Conservation (phyloP, 2,797 vertebrate species). For the Myripristis murdjan region DNA sequence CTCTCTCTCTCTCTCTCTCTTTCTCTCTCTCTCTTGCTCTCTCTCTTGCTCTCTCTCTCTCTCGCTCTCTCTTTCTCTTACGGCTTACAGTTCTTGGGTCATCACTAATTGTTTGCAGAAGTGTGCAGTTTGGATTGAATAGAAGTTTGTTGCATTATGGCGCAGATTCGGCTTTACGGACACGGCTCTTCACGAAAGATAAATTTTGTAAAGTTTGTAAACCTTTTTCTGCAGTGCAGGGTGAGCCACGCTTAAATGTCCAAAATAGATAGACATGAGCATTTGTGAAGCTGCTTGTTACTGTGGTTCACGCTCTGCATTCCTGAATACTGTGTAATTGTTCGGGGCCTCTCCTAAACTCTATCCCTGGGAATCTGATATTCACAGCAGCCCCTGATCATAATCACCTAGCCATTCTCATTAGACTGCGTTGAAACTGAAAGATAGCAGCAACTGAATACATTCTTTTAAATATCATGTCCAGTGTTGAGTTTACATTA, state of each 20-base stretch:
- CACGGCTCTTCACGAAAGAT: slow-evolving; percentile 61
- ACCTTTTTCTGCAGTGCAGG: slow-evolving; percentile 32
- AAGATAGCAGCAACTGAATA: slow-evolving; percentile 81
- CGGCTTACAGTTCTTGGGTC: slow-evolving; percentile 82
- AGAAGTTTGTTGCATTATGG: slow-evolving; percentile 62
- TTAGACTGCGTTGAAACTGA: slow-evolving; percentile 76
- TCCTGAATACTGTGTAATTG: slow-evolving; percentile 92
- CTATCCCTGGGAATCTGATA: slow-evolving; percentile 89
- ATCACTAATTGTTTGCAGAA: slow-evolving; percentile 90
- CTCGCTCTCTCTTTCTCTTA: slow-evolving; percentile 50
- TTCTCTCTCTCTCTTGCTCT: slow-evolving; percentile 22
- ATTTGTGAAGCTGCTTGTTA: slow-evolving; percentile 62
- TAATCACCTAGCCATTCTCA: slow-evolving; percentile 79
- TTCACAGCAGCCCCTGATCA: slow-evolving; percentile 86
- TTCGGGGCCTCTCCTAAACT: slow-evolving; percentile 89
- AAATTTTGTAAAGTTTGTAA: slow-evolving; percentile 41
- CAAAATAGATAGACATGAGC: slow-evolving; percentile 52
- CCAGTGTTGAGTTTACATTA: slow-evolving; percentile 42
- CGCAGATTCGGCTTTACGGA: slow-evolving; percentile 53
- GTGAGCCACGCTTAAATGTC: slow-evolving; percentile 27
- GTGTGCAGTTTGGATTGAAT: slow-evolving; percentile 78
- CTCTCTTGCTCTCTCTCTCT: slow-evolving; percentile 47
- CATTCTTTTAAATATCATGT: slow-evolving; percentile 59
- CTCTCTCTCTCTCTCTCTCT: too few relatives aligned
- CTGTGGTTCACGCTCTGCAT: slow-evolving; percentile 82